Conservation (phyloP, 1,140 invertebrate genomes). For the Triops longicaudatus region DNA sequence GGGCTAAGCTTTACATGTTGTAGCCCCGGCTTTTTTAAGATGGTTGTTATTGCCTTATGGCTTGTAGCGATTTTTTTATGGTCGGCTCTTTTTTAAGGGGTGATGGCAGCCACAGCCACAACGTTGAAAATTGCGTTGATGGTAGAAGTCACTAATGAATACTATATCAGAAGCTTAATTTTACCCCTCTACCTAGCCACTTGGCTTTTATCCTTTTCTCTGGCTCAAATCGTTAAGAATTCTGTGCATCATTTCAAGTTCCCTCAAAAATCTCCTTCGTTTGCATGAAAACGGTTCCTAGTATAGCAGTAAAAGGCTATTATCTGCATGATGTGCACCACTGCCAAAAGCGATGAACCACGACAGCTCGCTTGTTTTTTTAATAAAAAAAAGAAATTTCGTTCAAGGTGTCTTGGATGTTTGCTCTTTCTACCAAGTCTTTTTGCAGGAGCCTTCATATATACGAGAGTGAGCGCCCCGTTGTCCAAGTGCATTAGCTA, state of each 20-base stretch:
- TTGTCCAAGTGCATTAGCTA: constrained; percentile 8
- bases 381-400: no score
- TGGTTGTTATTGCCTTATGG: not conserved
- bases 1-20: not conserved
- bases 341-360: not conserved
- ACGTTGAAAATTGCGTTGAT: constrained; percentile 8
- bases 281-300: not conserved
- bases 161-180: constrained; percentile 3
- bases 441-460: not conserved
- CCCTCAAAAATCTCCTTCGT: not conserved
- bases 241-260: not conserved
- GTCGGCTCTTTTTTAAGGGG: not conserved
- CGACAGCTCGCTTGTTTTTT: no score
- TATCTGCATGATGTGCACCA: no score
- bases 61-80: constrained; percentile 8
- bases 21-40: not conserved
- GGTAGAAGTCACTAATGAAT: constrained; percentile 2
- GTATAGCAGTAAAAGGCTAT: not conserved
- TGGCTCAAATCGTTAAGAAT: not conserved
- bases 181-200: not conserved
- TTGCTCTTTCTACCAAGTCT: no score
- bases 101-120: not conserved
- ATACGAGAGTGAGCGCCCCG: not conserved
- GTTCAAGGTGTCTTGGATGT: no score
- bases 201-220: not conserved